phyloP scores from a whole-genome alignment of 2,797 vertebrate species.

The Lycodopsis pacificus region DNA sequence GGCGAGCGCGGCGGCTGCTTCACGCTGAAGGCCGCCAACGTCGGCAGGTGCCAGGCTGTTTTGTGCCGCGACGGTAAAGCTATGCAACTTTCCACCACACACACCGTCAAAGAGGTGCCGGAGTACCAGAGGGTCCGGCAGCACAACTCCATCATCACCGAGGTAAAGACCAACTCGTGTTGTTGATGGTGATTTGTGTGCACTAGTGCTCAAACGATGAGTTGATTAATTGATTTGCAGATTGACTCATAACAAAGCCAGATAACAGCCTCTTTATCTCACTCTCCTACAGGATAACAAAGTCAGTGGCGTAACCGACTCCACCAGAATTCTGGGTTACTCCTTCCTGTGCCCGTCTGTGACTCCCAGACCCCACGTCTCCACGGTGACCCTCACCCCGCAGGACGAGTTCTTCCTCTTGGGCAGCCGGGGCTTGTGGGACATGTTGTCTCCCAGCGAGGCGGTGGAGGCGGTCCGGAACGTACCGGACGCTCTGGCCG shows the following conservation, averaged over 20 bases:
- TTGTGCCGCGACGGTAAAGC: conserved; percentile 94
- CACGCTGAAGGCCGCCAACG: conserved; percentile 93
- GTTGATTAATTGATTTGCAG: no score
- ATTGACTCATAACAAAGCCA: background rate
- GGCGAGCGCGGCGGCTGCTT: conserved; percentile 93
- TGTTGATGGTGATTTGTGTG: no score
- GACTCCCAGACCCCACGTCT: conserved; percentile 91
- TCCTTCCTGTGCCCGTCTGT: conserved; percentile 96
- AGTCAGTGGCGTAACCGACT: conserved; percentile 95
- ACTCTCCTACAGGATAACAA: conserved; percentile 90
- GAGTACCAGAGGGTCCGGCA: conserved; percentile 91
- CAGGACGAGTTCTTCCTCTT: conserved; percentile 97
- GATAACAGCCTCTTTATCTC: background rate
- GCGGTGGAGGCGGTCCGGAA: conserved; percentile 92
- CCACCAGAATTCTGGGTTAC: conserved; percentile 95
- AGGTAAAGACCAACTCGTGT: conserved; percentile 82
- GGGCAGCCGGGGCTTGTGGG: conserved; percentile 95
- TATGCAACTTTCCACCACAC: conserved; percentile 89
- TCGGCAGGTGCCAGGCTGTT: conserved; percentile 92
- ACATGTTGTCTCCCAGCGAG: conserved; percentile 89
- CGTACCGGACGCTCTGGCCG: conserved; percentile 91
- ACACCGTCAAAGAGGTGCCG: conserved; percentile 88
- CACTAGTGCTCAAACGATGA: no score
- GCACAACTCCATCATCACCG: conserved; percentile 95
- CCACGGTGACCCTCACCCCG: conserved; percentile 91